phyloP scores from a whole-genome alignment of 2,797 vertebrate genomes.

The Pyrocephalus nanus region DNA sequence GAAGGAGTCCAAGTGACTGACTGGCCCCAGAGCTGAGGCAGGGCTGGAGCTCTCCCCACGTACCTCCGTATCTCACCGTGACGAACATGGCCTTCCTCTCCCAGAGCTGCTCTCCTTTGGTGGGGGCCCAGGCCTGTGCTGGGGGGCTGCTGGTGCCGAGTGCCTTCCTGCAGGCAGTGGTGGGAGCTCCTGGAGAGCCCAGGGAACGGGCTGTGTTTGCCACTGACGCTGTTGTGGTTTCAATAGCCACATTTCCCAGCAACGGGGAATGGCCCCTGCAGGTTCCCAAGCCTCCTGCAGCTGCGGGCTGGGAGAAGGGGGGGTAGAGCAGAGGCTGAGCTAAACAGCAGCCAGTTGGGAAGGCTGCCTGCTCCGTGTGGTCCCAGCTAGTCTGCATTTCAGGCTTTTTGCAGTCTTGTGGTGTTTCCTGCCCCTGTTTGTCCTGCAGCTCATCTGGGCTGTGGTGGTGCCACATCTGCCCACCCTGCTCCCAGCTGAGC shows the following conservation, averaged over 20 bases:
- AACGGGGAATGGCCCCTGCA: neutral
- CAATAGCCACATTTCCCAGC: neutral
- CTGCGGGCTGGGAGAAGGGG: too few relatives aligned
- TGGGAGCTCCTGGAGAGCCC: neutral
- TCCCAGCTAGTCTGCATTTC: neutral
- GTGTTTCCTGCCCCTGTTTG: neutral
- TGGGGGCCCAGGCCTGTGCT: neutral
- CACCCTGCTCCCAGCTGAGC: neutral
- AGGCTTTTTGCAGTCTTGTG: neutral
- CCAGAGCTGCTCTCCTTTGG: neutral
- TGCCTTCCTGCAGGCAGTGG: neutral
- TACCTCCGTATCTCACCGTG: slow-evolving; percentile 53
- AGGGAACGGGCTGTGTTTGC: neutral
- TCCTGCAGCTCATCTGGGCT: neutral
- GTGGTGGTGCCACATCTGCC: neutral
- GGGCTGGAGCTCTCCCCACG: neutral
- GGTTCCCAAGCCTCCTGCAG: neutral
- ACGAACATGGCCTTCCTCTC: neutral
- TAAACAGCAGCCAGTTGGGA: neutral
- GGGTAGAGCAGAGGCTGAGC: neutral
- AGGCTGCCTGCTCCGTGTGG: neutral
- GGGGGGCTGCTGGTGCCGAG: fast-evolving
- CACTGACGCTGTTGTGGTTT: neutral
- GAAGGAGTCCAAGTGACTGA: neutral
- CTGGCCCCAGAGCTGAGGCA: neutral